Conservation (phyloP, 1,140 invertebrate genomes). For the Centruroides sculpturatus region DNA sequence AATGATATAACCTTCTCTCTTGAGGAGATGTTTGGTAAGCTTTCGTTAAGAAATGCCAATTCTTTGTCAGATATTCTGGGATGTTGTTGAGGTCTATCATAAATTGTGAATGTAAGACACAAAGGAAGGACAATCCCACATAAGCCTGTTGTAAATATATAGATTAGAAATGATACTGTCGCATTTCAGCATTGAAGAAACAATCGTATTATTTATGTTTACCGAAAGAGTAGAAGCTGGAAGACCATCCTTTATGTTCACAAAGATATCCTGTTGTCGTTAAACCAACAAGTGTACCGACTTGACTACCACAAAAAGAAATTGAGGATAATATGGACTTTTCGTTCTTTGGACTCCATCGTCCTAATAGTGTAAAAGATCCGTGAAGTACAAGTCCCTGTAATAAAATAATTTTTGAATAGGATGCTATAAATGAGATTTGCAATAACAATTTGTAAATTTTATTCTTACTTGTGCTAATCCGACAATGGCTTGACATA, state of each 20-base stretch:
- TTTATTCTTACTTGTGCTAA: slow-evolving; percentile 25
- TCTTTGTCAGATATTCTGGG: too few relatives aligned
- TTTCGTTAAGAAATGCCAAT: too few relatives aligned
- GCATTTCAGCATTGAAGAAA: not conserved
- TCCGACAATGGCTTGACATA: slow-evolving; percentile 26
- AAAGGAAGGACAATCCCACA: too few relatives aligned
- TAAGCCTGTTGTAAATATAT: slow-evolving; percentile 32
- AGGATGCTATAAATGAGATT: too few relatives aligned
- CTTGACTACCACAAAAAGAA: not conserved
- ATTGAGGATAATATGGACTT: not conserved
- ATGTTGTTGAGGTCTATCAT: too few relatives aligned
- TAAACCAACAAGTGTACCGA: slow-evolving; percentile 8
- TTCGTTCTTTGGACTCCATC: not conserved
- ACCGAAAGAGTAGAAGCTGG: slow-evolving; percentile 15
- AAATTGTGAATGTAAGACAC: too few relatives aligned
- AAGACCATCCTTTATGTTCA: slow-evolving; percentile 11
- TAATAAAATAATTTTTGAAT: not conserved
- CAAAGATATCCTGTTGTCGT: slow-evolving; percentile 7
- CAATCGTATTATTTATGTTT: not conserved
- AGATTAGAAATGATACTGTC: slow-evolving; percentile 53
- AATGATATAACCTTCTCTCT: too few relatives aligned
- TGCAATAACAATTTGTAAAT: too few relatives aligned
- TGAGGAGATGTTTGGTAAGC: too few relatives aligned
- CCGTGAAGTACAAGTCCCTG: not conserved
- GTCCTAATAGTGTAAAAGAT: not conserved